phyloP scores from a whole-genome alignment of 1,140 invertebrate genomes.

The Cyphomyrmex costatus region DNA sequence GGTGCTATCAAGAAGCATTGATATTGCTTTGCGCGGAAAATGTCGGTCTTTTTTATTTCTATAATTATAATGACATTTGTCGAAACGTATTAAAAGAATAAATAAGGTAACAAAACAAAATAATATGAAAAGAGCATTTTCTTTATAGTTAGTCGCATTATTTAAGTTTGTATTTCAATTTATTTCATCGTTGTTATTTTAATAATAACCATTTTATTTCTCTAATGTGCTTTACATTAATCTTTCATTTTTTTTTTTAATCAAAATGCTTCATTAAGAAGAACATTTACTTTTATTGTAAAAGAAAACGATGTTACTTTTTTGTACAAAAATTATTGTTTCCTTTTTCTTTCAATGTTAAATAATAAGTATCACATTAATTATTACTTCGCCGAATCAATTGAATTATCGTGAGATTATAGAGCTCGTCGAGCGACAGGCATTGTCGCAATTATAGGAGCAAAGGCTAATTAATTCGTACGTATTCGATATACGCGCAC shows the following conservation, averaged over 20 bases:
- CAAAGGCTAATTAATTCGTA: conserved; percentile 59
- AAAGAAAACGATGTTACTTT: conserved; percentile 17
- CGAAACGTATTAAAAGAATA: not conserved
- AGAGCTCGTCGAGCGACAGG: not conserved
- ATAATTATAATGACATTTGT: not conserved
- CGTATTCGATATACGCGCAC: not conserved
- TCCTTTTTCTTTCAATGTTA: not conserved
- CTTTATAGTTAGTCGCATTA: not conserved
- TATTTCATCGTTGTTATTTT: not conserved
- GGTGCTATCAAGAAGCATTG: conserved; percentile 4
- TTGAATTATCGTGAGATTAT: conserved; percentile 48
- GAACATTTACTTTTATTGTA: not conserved
- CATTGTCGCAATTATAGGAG: conserved; percentile 46
- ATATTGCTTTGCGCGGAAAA: not conserved
- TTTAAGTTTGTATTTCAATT: not conserved
- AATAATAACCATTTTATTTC: not conserved
- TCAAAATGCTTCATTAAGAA: not conserved
- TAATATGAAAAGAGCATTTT: not conserved
- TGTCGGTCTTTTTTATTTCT: not conserved
- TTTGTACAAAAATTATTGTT: too few relatives aligned
- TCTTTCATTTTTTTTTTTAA: not conserved
- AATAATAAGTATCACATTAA: too few relatives aligned
- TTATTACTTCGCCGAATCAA: not conserved
- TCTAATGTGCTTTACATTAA: not conserved
- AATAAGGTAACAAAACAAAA: not conserved